Conservation (phyloP, 2,113 vertebrate genomes). For the Cyanistes caeruleus region DNA sequence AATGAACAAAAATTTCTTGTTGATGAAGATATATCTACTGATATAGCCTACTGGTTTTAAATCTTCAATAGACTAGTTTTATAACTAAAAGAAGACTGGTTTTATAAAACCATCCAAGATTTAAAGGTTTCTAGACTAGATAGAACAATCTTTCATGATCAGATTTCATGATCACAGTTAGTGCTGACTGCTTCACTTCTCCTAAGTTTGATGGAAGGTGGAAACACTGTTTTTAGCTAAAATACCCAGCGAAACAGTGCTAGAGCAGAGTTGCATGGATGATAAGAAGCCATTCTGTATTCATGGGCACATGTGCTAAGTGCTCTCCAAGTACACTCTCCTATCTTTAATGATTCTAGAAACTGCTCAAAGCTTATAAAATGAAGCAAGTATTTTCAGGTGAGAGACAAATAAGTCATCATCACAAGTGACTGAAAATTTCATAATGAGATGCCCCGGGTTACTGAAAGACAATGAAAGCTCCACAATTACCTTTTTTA, state of each 20-base stretch:
- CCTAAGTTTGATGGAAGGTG: background rate
- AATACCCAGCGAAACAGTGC: background rate
- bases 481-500: slow-evolving; percentile 87
- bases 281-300: background rate
- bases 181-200: background rate
- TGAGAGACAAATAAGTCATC: background rate
- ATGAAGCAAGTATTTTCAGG: background rate
- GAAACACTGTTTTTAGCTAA: background rate
- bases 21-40: background rate
- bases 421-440: background rate
- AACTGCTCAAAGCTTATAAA: background rate
- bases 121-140: background rate
- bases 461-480: background rate
- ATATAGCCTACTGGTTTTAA: background rate
- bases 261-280: background rate
- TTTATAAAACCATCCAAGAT: background rate
- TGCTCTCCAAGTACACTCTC: background rate
- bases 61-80: background rate
- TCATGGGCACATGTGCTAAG: background rate
- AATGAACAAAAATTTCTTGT: background rate
- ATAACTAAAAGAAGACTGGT: background rate
- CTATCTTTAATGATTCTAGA: background rate
- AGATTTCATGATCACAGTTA: too few relatives aligned
- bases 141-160: background rate
- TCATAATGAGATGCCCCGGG: background rate